Conservation (phyloP, 2,888 invertebrate species). For the Drosophila rubida region DNA sequence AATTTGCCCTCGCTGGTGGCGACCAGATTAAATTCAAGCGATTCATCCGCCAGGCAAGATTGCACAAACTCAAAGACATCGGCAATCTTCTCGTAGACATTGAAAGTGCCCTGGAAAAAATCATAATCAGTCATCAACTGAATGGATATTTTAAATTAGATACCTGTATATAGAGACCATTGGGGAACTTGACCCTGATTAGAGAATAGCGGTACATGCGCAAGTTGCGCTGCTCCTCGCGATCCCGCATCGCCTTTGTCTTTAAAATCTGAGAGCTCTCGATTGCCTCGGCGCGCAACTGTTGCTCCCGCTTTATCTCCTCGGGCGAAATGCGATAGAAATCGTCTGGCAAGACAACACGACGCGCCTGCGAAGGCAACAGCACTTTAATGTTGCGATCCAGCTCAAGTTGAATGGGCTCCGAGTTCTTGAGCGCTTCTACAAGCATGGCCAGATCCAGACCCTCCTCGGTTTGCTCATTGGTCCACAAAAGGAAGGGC, state of each 20-base stretch:
- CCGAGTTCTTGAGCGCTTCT: conserved; percentile 92
- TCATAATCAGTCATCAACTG: not conserved
- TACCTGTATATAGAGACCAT: conserved; percentile 92
- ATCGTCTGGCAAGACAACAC: conserved; percentile 91
- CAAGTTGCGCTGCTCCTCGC: conserved; percentile 92
- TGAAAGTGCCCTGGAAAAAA: conserved; percentile 92
- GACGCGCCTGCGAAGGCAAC: conserved; percentile 90
- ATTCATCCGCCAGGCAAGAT: conserved; percentile 90
- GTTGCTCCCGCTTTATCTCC: conserved; percentile 93
- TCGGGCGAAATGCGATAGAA: conserved; percentile 93
- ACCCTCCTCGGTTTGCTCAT: conserved; percentile 86
- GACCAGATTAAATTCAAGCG: conserved; percentile 89
- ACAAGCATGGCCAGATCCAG: conserved; percentile 87
- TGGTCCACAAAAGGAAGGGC: conserved; percentile 89
- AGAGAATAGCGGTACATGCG: conserved; percentile 94
- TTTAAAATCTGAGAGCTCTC: conserved; percentile 93
- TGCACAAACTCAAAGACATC: conserved; percentile 92
- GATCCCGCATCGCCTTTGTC: conserved; percentile 98
- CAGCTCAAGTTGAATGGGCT: conserved; percentile 92
- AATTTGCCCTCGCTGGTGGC: conserved; percentile 89
- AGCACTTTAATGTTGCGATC: conserved; percentile 95
- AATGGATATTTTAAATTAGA: not conserved
- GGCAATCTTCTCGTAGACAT: conserved; percentile 91
- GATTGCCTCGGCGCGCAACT: conserved; percentile 89
- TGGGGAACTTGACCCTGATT: conserved; percentile 94